Percentiles rank a stretch among this genome's conserved stretches.
These are phyloP conservation scores for Empidonax alnorum DNA, from an alignment of 2,113 vertebrate species.

Conservation along the genomic window DNA sequence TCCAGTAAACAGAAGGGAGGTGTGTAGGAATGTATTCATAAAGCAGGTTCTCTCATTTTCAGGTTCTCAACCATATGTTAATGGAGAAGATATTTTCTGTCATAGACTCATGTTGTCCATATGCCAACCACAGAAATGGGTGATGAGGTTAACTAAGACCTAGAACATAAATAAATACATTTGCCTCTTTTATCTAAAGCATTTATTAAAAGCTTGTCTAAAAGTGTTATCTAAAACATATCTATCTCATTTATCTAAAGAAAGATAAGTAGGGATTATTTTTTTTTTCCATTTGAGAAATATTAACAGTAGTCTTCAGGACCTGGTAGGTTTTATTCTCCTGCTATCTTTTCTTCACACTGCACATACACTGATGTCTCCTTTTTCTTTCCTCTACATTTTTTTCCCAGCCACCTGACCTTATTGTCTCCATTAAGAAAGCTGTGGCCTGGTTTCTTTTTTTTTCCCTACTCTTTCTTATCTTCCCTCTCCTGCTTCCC, in stretches of 20 bases:
- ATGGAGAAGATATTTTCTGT: not conserved
- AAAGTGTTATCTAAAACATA: not conserved
- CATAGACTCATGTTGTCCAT: not conserved
- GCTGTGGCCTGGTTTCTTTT: not conserved
- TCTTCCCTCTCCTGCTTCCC: constrained; percentile 3
- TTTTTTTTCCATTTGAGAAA: not conserved
- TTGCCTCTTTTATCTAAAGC: not conserved
- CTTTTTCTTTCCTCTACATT: not conserved
- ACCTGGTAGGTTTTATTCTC: not conserved
- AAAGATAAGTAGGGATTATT: not conserved
- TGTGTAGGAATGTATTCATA: not conserved
- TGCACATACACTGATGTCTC: not conserved
- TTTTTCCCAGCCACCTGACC: not conserved
- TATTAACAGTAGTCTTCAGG: not conserved
- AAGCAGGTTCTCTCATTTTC: not conserved
- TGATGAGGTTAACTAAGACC: not conserved
- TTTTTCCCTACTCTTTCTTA: not conserved
- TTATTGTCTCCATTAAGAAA: not conserved
- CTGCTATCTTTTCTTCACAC: not conserved
- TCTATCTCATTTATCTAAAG: not conserved
- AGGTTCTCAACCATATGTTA: not conserved
- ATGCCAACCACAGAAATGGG: not conserved
- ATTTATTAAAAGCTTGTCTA: not conserved
- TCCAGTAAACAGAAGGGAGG: not conserved
- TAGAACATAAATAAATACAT: not conserved